Evolutionary conservation across 1,140 invertebrate genomes (phyloP), one percentile per base, ranked within the genome.

Genomic region (Dolichoris vasculosae): DNA sequence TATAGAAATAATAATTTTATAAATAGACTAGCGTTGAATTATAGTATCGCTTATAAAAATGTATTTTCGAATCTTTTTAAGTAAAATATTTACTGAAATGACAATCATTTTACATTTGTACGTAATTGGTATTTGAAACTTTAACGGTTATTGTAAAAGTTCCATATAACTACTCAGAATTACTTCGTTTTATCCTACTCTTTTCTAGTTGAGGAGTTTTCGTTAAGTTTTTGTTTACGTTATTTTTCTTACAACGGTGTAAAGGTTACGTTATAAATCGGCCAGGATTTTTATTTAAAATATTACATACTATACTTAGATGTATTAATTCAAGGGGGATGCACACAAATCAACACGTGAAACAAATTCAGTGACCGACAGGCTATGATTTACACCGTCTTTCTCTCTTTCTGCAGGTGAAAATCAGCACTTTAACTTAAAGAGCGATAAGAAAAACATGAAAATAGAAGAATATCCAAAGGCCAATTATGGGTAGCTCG

Each of bases 331-430:
- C 20, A 40, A 40, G 35, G 13, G n/a, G 9, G 32, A 38, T 71
- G 67, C 38, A 40, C 17, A 40, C 67, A 71, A 71, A 71, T 71
- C 38, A 71, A 71, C 32, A 26, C 7, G 67, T 3, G 67, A 71
- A 71, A 71, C 67, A 71, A 71, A 40, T 71, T 40, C 67, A 71
- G 67, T 40, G 35, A 71, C 35, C 15, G 67, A 71, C 17, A 71
- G 32, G 67, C 35, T 71, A 71, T 40, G 38, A 71, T 71, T 40
- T 71, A 71, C 38, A 38, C 17, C 15, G 6, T 30, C n/a, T 35
- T 32, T 35, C 7, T 35, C 15, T 67, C 64, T 59, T 23, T 40
- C 35, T 40, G 9, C 20, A 71, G 35, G 67, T 40, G 38, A 71
- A 71, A 71, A 71, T 71, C 32, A 71, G 35, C 17, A 71, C 13